These are phyloP conservation scores for Sarcophaga variegata DNA, from an alignment of 2,888 invertebrate species.

Conservation along the genomic window DNA sequence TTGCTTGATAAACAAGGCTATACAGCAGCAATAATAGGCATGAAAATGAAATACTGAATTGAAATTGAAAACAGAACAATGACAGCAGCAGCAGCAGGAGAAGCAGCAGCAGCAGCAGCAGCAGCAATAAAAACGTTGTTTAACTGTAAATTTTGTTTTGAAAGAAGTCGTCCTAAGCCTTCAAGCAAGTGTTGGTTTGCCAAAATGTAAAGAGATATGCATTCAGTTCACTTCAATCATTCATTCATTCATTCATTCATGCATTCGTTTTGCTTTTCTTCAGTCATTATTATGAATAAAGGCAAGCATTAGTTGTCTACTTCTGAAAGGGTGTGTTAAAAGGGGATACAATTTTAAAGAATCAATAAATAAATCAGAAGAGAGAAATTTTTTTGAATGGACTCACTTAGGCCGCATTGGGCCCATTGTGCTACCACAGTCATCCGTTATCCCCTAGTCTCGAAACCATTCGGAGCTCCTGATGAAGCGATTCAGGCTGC, in stretches of 20 bases:
- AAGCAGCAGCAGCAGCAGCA: neutral
- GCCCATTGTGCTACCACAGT: too few relatives aligned
- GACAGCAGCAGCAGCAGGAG: neutral
- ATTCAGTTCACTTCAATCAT: neutral
- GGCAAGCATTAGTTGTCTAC: neutral
- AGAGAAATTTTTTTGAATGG: too few relatives aligned
- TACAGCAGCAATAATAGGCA: neutral
- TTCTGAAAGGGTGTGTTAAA: neutral
- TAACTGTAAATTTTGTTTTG: neutral
- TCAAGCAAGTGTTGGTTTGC: slow-evolving; percentile 36
- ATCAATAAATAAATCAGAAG: neutral
- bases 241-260: neutral
- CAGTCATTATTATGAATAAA: neutral
- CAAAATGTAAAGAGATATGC: neutral
- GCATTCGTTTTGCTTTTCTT: neutral
- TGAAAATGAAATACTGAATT: neutral
- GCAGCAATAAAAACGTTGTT: neutral
- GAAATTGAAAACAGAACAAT: slow-evolving; percentile 21
- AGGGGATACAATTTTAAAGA: neutral
- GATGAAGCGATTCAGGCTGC: too few relatives aligned
- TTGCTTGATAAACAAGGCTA: neutral
- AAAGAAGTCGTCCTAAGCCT: neutral
- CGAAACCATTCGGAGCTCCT: too few relatives aligned
- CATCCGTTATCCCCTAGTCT: too few relatives aligned
- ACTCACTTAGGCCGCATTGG: too few relatives aligned